Evolutionary conservation across 2,888 invertebrate genomes (phyloP).

Genomic region (Blastobasis adustella): DNA sequence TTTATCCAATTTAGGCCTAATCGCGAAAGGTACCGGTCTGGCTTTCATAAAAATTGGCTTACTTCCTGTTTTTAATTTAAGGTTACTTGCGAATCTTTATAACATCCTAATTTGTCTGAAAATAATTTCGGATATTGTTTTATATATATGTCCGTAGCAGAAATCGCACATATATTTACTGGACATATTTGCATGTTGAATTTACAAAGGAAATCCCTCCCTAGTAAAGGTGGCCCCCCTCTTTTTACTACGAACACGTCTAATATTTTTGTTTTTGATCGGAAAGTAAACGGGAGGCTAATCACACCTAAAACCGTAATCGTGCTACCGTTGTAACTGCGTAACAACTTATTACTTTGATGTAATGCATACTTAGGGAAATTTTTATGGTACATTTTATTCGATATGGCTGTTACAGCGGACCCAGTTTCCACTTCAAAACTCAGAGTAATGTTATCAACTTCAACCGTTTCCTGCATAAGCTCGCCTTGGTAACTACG

Average conservation of each 20-base stretch:
- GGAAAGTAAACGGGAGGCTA: neutral
- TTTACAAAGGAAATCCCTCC: neutral
- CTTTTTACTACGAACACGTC: neutral
- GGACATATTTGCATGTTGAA: constrained; percentile 1
- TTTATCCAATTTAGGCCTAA: no score
- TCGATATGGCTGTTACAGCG: neutral
- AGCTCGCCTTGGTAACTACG: no score
- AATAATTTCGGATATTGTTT: neutral
- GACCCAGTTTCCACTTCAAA: neutral
- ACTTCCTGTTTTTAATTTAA: constrained; percentile 8
- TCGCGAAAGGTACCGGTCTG: no score
- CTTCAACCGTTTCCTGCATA: neutral
- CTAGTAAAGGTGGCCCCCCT: neutral
- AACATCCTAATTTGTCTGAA: constrained; percentile 4
- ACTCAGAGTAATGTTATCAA: neutral
- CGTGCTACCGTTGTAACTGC: neutral
- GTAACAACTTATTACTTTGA: neutral
- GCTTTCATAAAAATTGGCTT: constrained; percentile 13
- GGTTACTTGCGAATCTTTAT: constrained; percentile 11
- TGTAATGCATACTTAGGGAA: neutral
- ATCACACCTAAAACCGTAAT: neutral
- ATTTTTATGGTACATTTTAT: neutral
- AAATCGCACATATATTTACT: neutral
- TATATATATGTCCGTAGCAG: neutral
- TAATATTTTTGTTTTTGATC: neutral